Percentiles rank a stretch among this genome's conserved stretches.
phyloP scores from a whole-genome alignment of 1,140 invertebrate genomes.

The Danaus plexippus region DNA sequence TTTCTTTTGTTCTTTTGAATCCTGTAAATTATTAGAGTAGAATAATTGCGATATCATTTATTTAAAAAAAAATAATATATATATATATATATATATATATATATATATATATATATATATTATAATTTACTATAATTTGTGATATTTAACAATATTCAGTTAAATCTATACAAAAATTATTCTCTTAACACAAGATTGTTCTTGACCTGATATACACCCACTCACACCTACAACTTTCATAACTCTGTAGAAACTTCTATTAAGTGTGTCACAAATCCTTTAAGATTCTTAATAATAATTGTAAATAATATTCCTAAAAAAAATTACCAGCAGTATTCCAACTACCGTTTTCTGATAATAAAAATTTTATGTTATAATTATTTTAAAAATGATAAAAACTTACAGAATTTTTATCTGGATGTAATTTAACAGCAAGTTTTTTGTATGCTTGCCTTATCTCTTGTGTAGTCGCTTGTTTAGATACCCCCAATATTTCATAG shows the following conservation, averaged over 20 bases:
- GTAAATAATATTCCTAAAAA: too few species aligned
- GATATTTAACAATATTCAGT: too few species aligned
- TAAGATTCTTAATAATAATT: too few species aligned
- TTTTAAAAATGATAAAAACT: conserved; percentile 22
- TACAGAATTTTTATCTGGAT: conserved; percentile 90
- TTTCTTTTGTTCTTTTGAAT: conserved; percentile 80
- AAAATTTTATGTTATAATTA: too few species aligned
- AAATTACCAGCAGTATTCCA: too few species aligned
- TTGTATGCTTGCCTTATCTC: conserved; percentile 89
- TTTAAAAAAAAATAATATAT: too few species aligned
- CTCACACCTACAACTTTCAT: conserved; percentile 9
- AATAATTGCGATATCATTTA: neutral
- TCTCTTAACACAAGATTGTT: too few species aligned
- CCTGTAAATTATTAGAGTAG: conserved; percentile 35
- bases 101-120: too few species aligned
- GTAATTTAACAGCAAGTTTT: conserved; percentile 82
- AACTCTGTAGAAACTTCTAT: conserved; percentile 5
- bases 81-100: too few species aligned
- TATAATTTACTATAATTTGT: too few species aligned
- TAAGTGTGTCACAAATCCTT: neutral
- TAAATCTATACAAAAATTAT: too few species aligned
- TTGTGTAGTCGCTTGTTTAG: conserved; percentile 78
- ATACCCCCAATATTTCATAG: conserved; percentile 82
- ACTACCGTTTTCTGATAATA: too few species aligned
- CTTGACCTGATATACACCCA: conserved; percentile 11